Base-by-base conservation (phyloP, 2,888 invertebrate species). In the Stegophylla sp. region DNA sequence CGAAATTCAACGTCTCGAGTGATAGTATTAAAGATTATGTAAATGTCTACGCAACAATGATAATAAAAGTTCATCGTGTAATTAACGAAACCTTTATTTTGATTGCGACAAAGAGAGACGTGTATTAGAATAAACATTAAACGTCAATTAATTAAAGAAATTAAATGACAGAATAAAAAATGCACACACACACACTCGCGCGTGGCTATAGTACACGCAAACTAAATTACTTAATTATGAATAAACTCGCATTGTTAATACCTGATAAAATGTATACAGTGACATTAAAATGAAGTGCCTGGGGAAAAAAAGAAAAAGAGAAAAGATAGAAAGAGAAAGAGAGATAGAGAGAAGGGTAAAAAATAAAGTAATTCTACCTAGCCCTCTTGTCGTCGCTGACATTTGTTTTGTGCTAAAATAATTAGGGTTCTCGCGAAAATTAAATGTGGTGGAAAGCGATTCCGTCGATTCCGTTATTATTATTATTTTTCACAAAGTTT, bases 171-270 rank as follows among this genome's bases (percentile, higher is more conserved):
- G 34, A 28, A 9, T 34, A 61, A 2, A 61, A 61, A 12, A n/a
- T n/a, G n/a, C 1, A 23, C 23, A 56, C 7, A 10, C 7, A 51
- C 1, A 26, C n/a, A 59, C 23, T 26, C 23, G n/a, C n/a, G n/a
- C n/a, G n/a, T n/a, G n/a, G n/a, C n/a, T n/a, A n/a, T n/a, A n/a
- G n/a, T n/a, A 26, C 23, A 45, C 1, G 43, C 26, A 45, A 73
- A 73, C 13, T 26, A n/a, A 59, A 73, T 59, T 59, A 73, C 45
- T 45, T 26, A 45, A 73, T 59, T 73, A 59, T 73, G 59, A 73
- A 73, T 26, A 59, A 59, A 45, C 59, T 61, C 7, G 23, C 43
- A 73, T 61, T 61, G 56, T 59, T 73, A 73, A 26, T 61, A 73
- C 59, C 45, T 45, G 26, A 43, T 26, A 45, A 26, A 56, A 56